Evolutionary conservation across 2,888 invertebrate species (phyloP), one percentile per base, ranked within the genome.

Genomic region (Amiota minor): DNA sequence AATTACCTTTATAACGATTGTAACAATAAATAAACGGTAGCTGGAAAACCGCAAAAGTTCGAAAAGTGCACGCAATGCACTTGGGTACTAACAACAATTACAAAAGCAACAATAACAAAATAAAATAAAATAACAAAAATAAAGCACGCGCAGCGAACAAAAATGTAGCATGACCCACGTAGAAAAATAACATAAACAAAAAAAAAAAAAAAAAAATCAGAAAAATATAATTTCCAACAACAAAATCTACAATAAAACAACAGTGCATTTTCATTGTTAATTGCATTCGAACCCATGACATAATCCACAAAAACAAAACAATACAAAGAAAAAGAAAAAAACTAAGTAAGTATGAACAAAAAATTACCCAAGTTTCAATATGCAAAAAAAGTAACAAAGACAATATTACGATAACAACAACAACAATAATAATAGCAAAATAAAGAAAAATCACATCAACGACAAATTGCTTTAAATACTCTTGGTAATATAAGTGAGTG

Each of bases 201-300:
- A n/a, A n/a, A n/a, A n/a, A n/a, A n/a, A n/a, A n/a, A n/a, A n/a
- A n/a, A n/a, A 23, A 23, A 23, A 23, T 23, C 23, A 23, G 23
- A 23, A 23, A 23, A 23, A 23, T 23, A 23, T 23, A 23, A 23
- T 23, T 23, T 3, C 23, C 71, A 55, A 55, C 65, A 73, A 53
- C 64, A 72, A 56, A 73, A 76, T 35, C 35, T 0, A 3, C 35
- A 35, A 72, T 72, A 72, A 64, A 73, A 71, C 75, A 64, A 70
- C 79, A 77, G 71, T 73, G 70, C 73, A 80, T 79, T n/a, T n/a
- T 78, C 84, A 83, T 85, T 83, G 82, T 83, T 83, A 85, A 83
- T 83, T 83, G 85, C 85, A 62, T 45, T 23, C 62, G 35, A 62
- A 62, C 35, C n/a, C 62, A 85, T 83, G 83, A 83, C 83, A 83